Evolutionary conservation across 1,140 invertebrate species (phyloP), one percentile per base, ranked within the genome.

Genomic region (Chironomus tepperi): DNA sequence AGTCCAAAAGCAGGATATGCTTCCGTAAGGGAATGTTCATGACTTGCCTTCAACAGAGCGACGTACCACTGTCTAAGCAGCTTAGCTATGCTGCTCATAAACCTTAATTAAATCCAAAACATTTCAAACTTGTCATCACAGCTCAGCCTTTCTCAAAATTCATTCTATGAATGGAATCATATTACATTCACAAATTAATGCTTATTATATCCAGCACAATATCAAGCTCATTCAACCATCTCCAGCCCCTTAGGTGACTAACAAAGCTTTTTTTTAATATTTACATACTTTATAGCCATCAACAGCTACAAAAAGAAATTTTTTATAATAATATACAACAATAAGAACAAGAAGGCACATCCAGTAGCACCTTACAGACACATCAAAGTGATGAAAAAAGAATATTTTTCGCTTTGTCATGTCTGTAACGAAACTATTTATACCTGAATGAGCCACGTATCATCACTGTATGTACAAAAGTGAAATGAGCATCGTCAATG

Each of bases 331-430:
- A 34, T 2, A 57, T 34, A 34, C 24, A 34, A 34, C 24, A 34
- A 57, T 57, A 57, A 57, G n/a, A 57, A 57, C 47, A 12, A 57
- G 47, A 57, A 57, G 47, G n/a, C 10, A 57, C 12, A 15, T 57
- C 47, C 12, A 57, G 47, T 57, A 57, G 47, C 47, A 57, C 47
- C 47, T 57, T 57, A 57, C 47, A 57, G 24, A 34, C 24, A 34
- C 24, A 34, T 34, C 24, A 34, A 34, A 34, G 47, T 57, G 47
- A 57, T 57, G 47, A 57, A 57, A 57, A n/a, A 12, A 57, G 47
- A 57, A n/a, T n/a, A 57, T 57, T 57, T 57, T 57, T 57, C 47
- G 47, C 47, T n/a, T 57, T 57, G 47, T 57, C 47, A 57, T 57
- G 12, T 34, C 5, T 57, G 47, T 57, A 57, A 57, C 47, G 47